A percentile compares a stretch with the other conserved stretches of the same genome.
phyloP scores from a whole-genome alignment of 1,140 invertebrate species.

The Notospermus geniculatus region DNA sequence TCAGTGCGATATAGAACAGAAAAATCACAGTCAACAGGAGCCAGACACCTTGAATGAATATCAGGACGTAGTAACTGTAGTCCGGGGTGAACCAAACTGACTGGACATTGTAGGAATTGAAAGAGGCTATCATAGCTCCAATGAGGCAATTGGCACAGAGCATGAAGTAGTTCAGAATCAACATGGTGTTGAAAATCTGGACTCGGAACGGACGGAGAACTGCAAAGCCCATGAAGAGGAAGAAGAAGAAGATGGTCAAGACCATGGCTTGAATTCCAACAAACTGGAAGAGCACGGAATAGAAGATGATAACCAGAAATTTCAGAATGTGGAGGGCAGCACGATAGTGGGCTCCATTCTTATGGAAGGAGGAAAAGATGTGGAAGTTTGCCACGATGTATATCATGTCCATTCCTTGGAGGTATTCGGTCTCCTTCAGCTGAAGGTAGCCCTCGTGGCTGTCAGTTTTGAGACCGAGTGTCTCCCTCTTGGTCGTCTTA shows the following conservation, averaged over 20 bases:
- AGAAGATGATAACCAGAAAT: constrained; percentile 36
- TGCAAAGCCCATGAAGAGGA: constrained; percentile 26
- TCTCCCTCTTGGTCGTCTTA: constrained; percentile 35
- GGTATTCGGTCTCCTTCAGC: constrained; percentile 51
- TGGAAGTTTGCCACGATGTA: constrained; percentile 40
- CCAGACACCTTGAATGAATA: constrained; percentile 29
- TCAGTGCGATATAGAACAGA: constrained; percentile 22
- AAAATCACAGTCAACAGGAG: constrained; percentile 26
- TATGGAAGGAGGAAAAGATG: constrained; percentile 48
- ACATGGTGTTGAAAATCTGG: constrained; percentile 35
- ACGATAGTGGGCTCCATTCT: constrained; percentile 35
- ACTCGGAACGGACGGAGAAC: constrained; percentile 41
- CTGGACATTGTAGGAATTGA: constrained; percentile 27
- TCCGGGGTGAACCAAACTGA: constrained; percentile 45
- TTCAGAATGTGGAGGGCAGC: constrained; percentile 35
- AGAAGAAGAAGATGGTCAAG: constrained; percentile 28
- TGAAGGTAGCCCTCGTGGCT: constrained; percentile 45
- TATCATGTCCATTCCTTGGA: constrained; percentile 42
- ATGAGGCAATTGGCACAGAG: constrained; percentile 32
- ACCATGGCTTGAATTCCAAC: constrained; percentile 33
- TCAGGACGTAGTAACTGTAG: constrained; percentile 39
- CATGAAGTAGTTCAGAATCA: constrained; percentile 30
- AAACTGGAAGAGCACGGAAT: constrained; percentile 32
- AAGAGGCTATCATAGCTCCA: constrained; percentile 34
- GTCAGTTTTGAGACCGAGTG: constrained; percentile 31